Percentiles rank a stretch among this genome's conserved stretches.
Conservation (phyloP, 2,888 invertebrate species). For the Xestia xanthographa region DNA sequence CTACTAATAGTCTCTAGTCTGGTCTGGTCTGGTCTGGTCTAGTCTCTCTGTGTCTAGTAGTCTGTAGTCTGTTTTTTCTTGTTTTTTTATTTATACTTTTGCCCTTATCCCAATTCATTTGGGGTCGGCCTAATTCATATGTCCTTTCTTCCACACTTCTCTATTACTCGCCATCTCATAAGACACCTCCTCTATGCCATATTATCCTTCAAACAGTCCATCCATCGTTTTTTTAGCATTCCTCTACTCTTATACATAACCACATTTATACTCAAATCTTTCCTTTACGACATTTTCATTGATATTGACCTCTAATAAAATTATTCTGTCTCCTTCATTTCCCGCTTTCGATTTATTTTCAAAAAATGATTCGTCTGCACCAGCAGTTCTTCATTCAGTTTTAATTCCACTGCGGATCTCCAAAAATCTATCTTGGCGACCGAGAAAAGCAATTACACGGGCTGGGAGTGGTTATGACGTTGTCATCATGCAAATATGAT, state of each 20-base stretch:
- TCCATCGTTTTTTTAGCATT: no score
- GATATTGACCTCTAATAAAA: not conserved
- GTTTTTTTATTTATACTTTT: no score
- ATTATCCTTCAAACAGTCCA: no score
- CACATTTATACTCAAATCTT: not conserved
- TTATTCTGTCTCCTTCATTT: not conserved
- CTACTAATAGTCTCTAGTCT: no score
- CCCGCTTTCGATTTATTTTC: not conserved
- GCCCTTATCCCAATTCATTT: not conserved
- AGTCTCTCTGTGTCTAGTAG: no score
- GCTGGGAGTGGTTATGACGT: slow-evolving; percentile 78
- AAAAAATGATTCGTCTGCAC: not conserved
- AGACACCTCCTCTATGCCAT: no score
- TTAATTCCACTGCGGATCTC: slow-evolving; percentile 62
- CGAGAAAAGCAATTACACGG: slow-evolving; percentile 77
- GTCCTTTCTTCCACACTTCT: no score
- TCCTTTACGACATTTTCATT: not conserved
- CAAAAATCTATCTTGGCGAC: slow-evolving; percentile 72
- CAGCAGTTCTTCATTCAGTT: not conserved
- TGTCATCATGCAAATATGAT: slow-evolving; percentile 81
- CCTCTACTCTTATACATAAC: no score
- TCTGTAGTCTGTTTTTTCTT: no score
- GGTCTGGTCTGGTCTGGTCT: no score
- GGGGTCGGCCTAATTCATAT: not conserved
- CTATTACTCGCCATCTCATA: no score